Base-by-base conservation (phyloP, 92 coral and sea anemone genomes). In the Heteractis magnifica region DNA sequence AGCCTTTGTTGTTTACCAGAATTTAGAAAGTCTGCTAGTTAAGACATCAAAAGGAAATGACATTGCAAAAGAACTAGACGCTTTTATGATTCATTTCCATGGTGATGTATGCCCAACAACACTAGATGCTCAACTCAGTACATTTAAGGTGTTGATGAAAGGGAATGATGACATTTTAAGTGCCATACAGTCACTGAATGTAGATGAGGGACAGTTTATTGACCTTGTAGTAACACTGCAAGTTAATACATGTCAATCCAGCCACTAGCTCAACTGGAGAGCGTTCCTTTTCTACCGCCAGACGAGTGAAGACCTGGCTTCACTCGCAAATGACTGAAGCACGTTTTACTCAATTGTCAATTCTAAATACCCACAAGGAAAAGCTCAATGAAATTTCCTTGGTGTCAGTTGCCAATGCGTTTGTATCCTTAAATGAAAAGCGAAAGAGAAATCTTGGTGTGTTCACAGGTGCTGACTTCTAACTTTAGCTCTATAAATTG, bases 231-330 rank as follows among this genome's bases (percentile, higher is more conserved):
- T 85, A 71, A 85, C 80, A 52, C 50, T 90, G 93, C 81, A 84
- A 90, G 84, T 65, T 90, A 14, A 83, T 87, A 50, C 90, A 81
- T 71, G 89, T 88, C 62, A 87, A 82, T 64, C 92, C 87, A 60
- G 90, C 87, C 77, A 89, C 92, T 65, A 77, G 90, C 65, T 90
- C 90, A 62, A 86, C 90, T 19, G 92, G 89, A 44, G 92, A 86
- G 78, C 87, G 80, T 77, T 81, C 87, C 52, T 90, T 83, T 80
- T 90, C 93, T 71, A 90, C 90, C 75, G 92, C 92, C 64, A 85
- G 89, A 81, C 80, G 89, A 55, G 71, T 89, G 26, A 89, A 89
- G 83, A 86, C 87, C 53, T 86, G 86, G 90, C 90, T 86, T 65
- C 81, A 90, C 60, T 88, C 93, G 71, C 79, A 78, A 78, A 87